Evolutionary conservation across 2,888 invertebrate genomes (phyloP).

Genomic region (Spisula solida): DNA sequence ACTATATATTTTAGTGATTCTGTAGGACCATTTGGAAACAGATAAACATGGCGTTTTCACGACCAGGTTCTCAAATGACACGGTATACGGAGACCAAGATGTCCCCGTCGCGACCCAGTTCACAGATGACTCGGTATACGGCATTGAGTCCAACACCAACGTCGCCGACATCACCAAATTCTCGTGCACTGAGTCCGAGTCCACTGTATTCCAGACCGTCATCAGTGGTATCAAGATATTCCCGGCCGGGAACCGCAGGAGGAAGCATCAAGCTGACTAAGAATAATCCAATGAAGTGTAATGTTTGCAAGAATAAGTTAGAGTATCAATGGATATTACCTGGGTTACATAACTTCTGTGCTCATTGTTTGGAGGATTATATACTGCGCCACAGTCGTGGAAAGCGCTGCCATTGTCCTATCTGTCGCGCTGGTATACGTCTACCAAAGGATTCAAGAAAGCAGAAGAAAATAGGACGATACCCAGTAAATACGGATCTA

Average conservation of each 20-base stretch:
- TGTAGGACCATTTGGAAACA: background rate
- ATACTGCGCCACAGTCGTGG: slow-evolving; percentile 68
- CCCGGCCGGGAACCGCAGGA: slow-evolving; percentile 42
- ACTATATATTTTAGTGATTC: background rate
- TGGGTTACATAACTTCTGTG: slow-evolving; percentile 71
- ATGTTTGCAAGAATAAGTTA: slow-evolving; percentile 64
- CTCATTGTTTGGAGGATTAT: slow-evolving; percentile 68
- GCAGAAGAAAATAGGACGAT: slow-evolving; percentile 44
- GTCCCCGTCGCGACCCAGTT: slow-evolving; percentile 57
- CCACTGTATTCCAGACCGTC: slow-evolving; percentile 60
- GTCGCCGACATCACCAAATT: slow-evolving; percentile 1
- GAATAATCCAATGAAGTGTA: slow-evolving; percentile 67
- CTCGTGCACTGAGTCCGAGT: slow-evolving; percentile 40
- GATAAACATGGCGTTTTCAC: slow-evolving; percentile 42
- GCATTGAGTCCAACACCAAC: slow-evolving; percentile 49
- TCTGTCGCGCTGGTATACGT: slow-evolving; percentile 67
- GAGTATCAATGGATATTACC: slow-evolving; percentile 72
- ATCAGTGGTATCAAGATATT: slow-evolving; percentile 63
- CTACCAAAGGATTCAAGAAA: slow-evolving; percentile 59
- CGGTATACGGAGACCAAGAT: slow-evolving; percentile 43
- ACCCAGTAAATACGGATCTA: slow-evolving; percentile 54
- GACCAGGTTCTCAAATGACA: slow-evolving; percentile 58
- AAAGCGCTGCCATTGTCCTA: slow-evolving; percentile 67
- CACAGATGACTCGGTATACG: slow-evolving; percentile 64
- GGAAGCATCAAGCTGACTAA: slow-evolving; percentile 59